These are phyloP conservation scores for Buathra laborator DNA, from an alignment of 2,888 invertebrate species.

Conservation along the genomic window DNA sequence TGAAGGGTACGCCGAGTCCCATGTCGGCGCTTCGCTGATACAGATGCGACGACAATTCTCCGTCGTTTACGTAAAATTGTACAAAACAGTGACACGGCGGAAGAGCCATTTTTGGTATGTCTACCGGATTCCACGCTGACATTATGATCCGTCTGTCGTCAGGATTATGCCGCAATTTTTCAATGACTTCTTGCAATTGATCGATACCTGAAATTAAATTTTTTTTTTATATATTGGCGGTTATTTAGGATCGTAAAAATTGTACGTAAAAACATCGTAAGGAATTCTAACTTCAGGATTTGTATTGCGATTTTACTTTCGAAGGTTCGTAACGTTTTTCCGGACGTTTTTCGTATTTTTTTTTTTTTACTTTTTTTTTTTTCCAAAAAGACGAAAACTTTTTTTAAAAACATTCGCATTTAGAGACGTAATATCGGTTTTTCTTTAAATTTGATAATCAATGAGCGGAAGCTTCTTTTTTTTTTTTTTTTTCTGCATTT, in stretches of 20 bases:
- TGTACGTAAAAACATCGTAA: background rate
- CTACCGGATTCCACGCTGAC: slow-evolving; percentile 97
- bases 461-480: no score
- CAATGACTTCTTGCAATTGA: slow-evolving; percentile 93
- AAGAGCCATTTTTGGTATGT: slow-evolving; percentile 96
- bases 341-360: no score
- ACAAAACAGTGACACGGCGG: slow-evolving; percentile 98
- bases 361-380: no score
- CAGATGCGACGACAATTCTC: slow-evolving; percentile 95
- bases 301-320: no score
- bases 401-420: no score
- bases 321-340: no score
- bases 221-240: no score
- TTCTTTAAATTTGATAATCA: no score
- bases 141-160: slow-evolving; percentile 96
- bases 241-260: background rate
- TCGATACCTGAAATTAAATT: slow-evolving; percentile 91
- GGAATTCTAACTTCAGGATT: no score
- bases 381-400: no score
- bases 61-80: slow-evolving; percentile 96
- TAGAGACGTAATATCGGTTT: no score
- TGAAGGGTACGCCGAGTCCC: slow-evolving; percentile 99
- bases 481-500: no score
- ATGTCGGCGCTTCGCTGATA: slow-evolving; percentile 99
- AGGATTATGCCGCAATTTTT: slow-evolving; percentile 93